Base-by-base conservation (phyloP, 2,888 invertebrate genomes). In the Drosophila ustulata region DNA sequence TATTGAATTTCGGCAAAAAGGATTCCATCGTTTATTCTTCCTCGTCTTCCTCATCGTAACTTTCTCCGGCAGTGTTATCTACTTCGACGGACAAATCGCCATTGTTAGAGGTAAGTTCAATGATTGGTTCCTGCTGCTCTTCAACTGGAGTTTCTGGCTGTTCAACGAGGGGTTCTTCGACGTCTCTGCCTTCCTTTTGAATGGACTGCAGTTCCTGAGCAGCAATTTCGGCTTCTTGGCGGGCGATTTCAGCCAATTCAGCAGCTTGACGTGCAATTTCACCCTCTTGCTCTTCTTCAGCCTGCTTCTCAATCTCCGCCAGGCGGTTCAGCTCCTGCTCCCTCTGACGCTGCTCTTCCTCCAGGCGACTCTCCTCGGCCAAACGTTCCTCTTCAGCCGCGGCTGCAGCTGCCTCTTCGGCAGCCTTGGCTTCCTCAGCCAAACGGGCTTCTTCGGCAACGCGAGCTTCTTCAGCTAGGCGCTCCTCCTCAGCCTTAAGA, bases 261-360 rank as follows among this genome's bases (percentile, higher is more conserved):
- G 94, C 95, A 72, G 95, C 95, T 93, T 95, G 95, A 84, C 95
- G 93, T 53, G 95, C 95, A 75, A 95, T 93, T 88, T 95, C 95
- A 6, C 93, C 94, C 92, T 95, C 95, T 26, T 94, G 93, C 8
- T 92, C 93, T 65, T 93, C 93, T 77, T 94, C 94, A 1, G 91
- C 92, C 76, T 93, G 91, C 75, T 93, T 94, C 80, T 93, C 94
- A 62, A 93, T 90, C 78, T 94, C 93, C 43, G 93, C 93, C 63
- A 93, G 85, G 47, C 93, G 93, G 8, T 89, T 91, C 43, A 93
- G 87, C 81, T 94, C 94, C 74, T 94, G 94, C 81, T 94, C 94
- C 59, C 94, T 93, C 73, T 61, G 83, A 75, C 88, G 88, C 71
- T 91, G 89, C 72, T 94, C 93, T 75, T 93, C 93, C 4, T 92